Base-by-base conservation (phyloP, 2,888 invertebrate genomes). In the Frankliniella intonsa region DNA sequence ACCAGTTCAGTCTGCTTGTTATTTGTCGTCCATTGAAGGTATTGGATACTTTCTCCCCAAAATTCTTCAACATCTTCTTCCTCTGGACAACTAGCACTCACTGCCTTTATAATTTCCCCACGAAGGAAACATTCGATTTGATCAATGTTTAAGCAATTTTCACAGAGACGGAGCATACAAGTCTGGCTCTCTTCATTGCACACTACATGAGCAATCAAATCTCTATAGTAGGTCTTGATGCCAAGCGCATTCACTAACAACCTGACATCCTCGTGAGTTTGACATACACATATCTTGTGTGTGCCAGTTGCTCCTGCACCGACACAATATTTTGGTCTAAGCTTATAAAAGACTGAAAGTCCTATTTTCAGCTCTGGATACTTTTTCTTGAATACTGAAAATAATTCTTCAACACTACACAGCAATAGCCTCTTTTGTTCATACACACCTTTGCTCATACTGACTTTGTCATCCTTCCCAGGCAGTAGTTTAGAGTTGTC, bases 281-380 rank as follows among this genome's bases (percentile, higher is more conserved):
- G 22, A 69, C 69, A 69, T 3, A 69, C 69, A 69, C 69, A 69
- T 22, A 69, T 22, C n/a, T 69, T 69, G 69, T 69, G 69, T 22
- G 69, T 69, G 69, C 69, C 69, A 22, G 69, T 22, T 11, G 8
- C 22, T n/a, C 69, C 69, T 22, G 69, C 22, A n/a, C n/a, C 22
- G 3, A 69, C 69, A 69, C 69, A 69, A 69, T 22, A 69, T 22
- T 69, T 69, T n/a, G 69, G 69, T 11, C 69, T 19, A 69, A 69
- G 69, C 69, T 22, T 22, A n/a, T 22, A 69, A 22, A 69, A 69
- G 2, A 69, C 11, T 69, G 69, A 69, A 22, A 69, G 22, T 22
- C 69, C 69, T n/a, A 69, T 22, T 22, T 69, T 69, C 69, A 69
- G 11, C 22, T 69, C 69, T 22, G 69, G 69, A 22, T 69, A 22